Percentiles rank a stretch among this genome's conserved stretches.
Conservation (phyloP, 1,140 invertebrate genomes). For the Lasioglossum albipes region DNA sequence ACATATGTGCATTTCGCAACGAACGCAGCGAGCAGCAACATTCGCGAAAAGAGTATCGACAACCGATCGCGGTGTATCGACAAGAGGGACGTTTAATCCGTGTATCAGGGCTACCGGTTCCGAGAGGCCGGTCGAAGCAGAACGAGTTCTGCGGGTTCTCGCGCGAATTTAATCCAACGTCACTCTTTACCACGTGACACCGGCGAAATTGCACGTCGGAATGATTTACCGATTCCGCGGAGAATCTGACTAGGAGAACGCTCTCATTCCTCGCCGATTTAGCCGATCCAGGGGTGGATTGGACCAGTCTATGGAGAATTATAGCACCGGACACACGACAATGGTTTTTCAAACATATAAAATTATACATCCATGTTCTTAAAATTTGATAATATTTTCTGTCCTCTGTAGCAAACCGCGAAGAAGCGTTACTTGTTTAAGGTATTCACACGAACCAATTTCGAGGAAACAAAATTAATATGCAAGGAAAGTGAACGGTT, state of each 20-base stretch:
- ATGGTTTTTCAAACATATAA: too few species aligned
- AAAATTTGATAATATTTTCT: too few species aligned
- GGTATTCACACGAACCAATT: too few species aligned
- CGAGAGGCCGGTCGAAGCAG: background rate
- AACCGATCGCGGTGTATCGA: constrained; percentile 42
- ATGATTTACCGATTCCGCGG: constrained; percentile 51
- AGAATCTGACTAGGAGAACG: background rate
- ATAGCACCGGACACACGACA: too few species aligned
- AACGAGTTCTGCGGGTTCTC: constrained; percentile 22
- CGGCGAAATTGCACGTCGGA: constrained; percentile 59
- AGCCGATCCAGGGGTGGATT: background rate
- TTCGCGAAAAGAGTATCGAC: constrained; percentile 48
- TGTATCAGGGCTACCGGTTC: constrained; percentile 35
- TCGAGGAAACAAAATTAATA: too few species aligned
- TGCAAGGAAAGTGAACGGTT: too few species aligned
- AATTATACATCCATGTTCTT: too few species aligned
- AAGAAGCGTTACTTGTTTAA: too few species aligned
- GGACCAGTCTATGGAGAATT: too few species aligned
- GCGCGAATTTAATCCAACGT: constrained; percentile 62
- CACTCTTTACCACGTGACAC: constrained; percentile 54
- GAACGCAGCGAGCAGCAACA: background rate
- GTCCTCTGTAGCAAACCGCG: too few species aligned
- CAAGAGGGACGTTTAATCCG: constrained; percentile 52
- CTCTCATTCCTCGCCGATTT: background rate
- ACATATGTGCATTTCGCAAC: too few species aligned